Evolutionary conservation across 2,888 invertebrate genomes (phyloP), one percentile per base, ranked within the genome.

Genomic region (Rotaria sp.): DNA sequence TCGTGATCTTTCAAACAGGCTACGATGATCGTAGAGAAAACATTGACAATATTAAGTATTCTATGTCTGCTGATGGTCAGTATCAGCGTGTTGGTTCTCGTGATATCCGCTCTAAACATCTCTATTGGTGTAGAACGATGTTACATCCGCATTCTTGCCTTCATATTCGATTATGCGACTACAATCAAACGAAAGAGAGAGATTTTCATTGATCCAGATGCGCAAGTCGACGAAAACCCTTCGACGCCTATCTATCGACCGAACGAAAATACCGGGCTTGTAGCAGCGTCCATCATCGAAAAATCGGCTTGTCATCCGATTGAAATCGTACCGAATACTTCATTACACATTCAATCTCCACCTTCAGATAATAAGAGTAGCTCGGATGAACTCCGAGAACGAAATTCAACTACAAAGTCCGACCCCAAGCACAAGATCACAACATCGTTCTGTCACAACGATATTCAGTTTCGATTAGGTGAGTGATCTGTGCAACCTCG

Each of bases 161-260:
- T 74, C 30, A 57, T 85, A 57, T 86, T 86, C 48, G 86, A 86
- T 41, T 84, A 85, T 48, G 86, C 86, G 18, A 85, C 86, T 1
- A 86, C 59, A 50, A 86, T 86, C 18, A 86, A 86, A 55, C 38
- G 55, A 80, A 55, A 85, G 1, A 57, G 26, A 57, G 57, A 57
- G 26, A 57, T 57, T 26, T 24, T 10, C 26, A 24, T 57, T 10
- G 57, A 57, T n/a, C 1, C 57, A 10, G 8, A 24, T 57, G 3
- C 11, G 2, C 11, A 2, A 50, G 5, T 13, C 2, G 2, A 15
- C 2, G 48, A 50, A 50, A 50, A 50, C 13, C 48, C 5, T 1
- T 15, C 13, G 13, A 2, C 13, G 11, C 11, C 13, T 7, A 50
- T 8, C 2, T 10, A 15, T 50, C 48, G 13, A 15, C 13, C 2